Conservation (phyloP, 2,888 invertebrate species). For the Melipona bicolor region DNA sequence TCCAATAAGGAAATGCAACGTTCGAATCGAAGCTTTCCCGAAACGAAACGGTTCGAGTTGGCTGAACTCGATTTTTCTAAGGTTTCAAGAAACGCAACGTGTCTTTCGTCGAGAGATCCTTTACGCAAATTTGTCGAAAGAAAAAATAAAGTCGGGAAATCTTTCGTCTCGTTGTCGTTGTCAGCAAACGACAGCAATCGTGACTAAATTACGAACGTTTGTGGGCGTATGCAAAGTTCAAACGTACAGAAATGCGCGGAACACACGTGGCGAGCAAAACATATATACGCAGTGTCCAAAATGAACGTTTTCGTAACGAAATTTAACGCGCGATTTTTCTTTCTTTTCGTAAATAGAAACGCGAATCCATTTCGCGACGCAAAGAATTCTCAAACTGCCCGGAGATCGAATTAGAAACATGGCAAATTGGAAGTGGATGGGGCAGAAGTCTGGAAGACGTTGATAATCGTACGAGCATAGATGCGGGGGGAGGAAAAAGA, state of each 20-base stretch:
- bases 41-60: neutral
- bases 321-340: neutral
- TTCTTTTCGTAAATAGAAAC: neutral
- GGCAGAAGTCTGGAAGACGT: neutral
- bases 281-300: neutral
- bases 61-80: neutral
- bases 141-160: neutral
- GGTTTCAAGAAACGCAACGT: neutral
- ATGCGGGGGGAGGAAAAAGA: neutral
- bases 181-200: neutral
- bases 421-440: neutral
- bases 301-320: neutral
- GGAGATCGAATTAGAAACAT: neutral
- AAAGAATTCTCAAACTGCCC: neutral
- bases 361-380: neutral
- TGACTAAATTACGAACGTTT: neutral
- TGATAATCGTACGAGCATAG: conserved; percentile 16
- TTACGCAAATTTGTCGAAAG: neutral
- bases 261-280: neutral
- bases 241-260: neutral
- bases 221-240: too few relatives aligned
- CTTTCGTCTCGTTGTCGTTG: neutral
- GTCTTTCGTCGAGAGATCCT: neutral
- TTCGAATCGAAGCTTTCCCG: neutral
- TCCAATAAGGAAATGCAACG: neutral